A percentile compares a stretch with the other conserved stretches of the same genome.
Conservation (phyloP, 2,113 vertebrate species). For the Hypocryptadius cinnamomeus region DNA sequence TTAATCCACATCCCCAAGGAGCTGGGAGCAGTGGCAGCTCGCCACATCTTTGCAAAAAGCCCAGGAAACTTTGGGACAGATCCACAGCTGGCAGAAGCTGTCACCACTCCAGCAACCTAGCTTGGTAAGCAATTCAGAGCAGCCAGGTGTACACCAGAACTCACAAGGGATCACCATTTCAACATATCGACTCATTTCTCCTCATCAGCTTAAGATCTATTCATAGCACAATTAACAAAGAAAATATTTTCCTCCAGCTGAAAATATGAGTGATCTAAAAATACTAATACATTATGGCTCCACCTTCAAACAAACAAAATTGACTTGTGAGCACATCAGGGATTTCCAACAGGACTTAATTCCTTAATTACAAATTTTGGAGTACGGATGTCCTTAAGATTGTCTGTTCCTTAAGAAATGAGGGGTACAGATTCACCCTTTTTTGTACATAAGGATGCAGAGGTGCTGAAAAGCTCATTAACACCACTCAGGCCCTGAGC, state of each 20-base stretch:
- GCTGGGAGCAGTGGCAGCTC: constrained; percentile 3
- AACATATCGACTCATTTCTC: not conserved
- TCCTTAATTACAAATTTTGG: not conserved
- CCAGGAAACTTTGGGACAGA: constrained; percentile 18
- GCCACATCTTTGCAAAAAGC: not conserved
- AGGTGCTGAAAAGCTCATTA: not conserved
- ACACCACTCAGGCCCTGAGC: not conserved
- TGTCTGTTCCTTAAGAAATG: not conserved
- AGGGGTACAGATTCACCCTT: not conserved
- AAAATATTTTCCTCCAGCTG: constrained; percentile 15
- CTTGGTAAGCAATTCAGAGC: constrained; percentile 11
- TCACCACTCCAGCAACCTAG: not conserved
- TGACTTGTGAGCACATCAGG: not conserved
- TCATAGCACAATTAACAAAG: constrained; percentile 26
- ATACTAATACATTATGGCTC: not conserved
- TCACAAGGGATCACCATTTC: constrained; percentile 10
- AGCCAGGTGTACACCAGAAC: constrained; percentile 32
- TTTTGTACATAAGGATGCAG: not conserved
- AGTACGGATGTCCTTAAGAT: not conserved
- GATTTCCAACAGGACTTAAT: not conserved
- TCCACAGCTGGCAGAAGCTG: constrained; percentile 21
- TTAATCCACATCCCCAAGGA: not conserved
- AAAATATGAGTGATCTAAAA: constrained; percentile 35
- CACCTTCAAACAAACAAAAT: constrained; percentile 3
- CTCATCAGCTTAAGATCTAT: constrained; percentile 8